Base-by-base conservation (phyloP, 2,797 vertebrate genomes). In the Phrynocephalus forsythii region DNA sequence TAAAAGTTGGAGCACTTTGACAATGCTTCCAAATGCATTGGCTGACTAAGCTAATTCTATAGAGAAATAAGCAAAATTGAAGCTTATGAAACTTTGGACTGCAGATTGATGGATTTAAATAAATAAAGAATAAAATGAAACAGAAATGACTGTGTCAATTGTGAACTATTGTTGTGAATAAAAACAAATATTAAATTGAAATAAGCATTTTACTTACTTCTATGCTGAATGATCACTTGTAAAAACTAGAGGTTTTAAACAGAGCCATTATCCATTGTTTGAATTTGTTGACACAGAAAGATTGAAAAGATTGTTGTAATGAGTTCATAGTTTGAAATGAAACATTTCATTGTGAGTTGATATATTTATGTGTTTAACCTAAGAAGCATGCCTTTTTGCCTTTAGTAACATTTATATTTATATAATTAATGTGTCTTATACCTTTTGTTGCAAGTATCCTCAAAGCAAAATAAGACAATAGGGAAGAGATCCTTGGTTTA, bases 241-340 rank as follows among this genome's bases (percentile, higher is more conserved):
- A 48, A 85, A 85, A 85, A 11, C 52, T 3, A 73, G 83, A 67
- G 38, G n/a, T 85, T 73, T 38, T 77, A 77, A 77, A 77, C 77
- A 77, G 50, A 77, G 18, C 33, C 72, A 67, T 84, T 67, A 85
- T n/a, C 26, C 16, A n/a, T 11, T n/a, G 60, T 38, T 75, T 76
- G 7, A 30, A 4, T 50, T 77, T 85, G 63, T 78, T 79, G 52
- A 33, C 44, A 52, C n/a, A 38, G 44, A 77, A 76, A 67, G 16
- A 67, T 24, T 30, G 38, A 83, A 73, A 73, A 72, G 72, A 28
- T n/a, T 76, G 66, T 66, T 76, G 56, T 30, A 85, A 66, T 48
- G 26, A 75, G 13, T 71, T 82, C 7, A 52, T 75, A 33, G 13
- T 75, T 75, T 75, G 52, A 33, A 56, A 77, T 30, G 10, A 11